Evolutionary conservation across 2,888 invertebrate genomes (phyloP).

Genomic region (Mesochorus sp.): DNA sequence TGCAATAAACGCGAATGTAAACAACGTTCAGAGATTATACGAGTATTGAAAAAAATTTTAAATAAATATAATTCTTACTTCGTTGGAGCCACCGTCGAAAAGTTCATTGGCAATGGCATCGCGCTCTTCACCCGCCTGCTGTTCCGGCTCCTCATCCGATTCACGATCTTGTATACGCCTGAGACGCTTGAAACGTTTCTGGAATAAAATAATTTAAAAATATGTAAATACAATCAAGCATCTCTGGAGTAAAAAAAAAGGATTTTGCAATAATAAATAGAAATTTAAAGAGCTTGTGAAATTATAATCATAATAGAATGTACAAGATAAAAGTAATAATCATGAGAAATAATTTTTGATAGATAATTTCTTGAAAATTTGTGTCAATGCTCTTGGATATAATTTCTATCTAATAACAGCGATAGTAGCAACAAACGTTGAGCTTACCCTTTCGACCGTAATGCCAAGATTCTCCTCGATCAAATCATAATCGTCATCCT

Average conservation of each 20-base stretch:
- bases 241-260: too few species aligned
- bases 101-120: constrained; percentile 95
- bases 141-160: constrained; percentile 92
- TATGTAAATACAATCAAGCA: too few species aligned
- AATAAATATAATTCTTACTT: constrained; percentile 87
- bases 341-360: neutral
- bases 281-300: too few species aligned
- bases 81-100: constrained; percentile 93
- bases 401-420: too few species aligned
- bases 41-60: neutral
- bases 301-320: too few species aligned
- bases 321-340: too few species aligned
- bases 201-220: constrained; percentile 50
- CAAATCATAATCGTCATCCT: constrained; percentile 98
- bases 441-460: constrained; percentile 91
- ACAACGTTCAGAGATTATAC: neutral
- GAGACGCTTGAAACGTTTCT: constrained; percentile 94
- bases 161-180: constrained; percentile 94
- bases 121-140: constrained; percentile 89
- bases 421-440: neutral
- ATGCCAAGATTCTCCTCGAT: constrained; percentile 98
- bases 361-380: too few species aligned
- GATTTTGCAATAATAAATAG: too few species aligned
- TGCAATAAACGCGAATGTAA: too few species aligned
- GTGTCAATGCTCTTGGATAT: too few species aligned